Evolutionary conservation across 2,888 invertebrate species (phyloP), one percentile per base, ranked within the genome.

Genomic region (Agrotis segetum): DNA sequence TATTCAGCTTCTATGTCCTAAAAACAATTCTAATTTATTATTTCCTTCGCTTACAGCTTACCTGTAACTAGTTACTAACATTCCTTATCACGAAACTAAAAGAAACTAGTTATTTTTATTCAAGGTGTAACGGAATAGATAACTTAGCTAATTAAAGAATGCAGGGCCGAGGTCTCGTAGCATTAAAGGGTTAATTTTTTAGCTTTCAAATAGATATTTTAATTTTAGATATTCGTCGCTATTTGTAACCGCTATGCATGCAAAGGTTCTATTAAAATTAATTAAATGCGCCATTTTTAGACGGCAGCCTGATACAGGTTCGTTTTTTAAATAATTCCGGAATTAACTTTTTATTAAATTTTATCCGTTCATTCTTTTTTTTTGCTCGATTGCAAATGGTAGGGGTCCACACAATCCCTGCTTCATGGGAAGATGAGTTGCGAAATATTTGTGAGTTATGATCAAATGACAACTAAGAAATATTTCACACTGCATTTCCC

Each of bases 351-450:
- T 46, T 52, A 55, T 67, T 34, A 34, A 34, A 34, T 34, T 34
- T 50, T 29, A 46, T 71, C 59, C 11, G 19, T 60, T 69, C 40
- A 9, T 13, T 55, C n/a, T n/a, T n/a, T 62, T 3, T 85, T 82
- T 74, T 69, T 81, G 70, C 61, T 49, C 61, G 21, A 77, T 66
- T 68, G 56, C 53, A 73, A 78, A 76, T 79, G 50, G 74, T 78
- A 81, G 74, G 81, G 74, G 71, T 40, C 64, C 53, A 29, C 14
- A 61, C 56, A 80, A 84, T 85, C 86, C 82, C 87, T 87, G 91
- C 87, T 85, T 88, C 88, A 92, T 92, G 92, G 88, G 92, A 92
- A 91, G 90, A 85, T 92, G 92, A 92, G 91, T 92, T 90, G 92
- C 89, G 64, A 74, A 71, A 85, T 83, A 80, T 83, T 80, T 74